Conservation (phyloP, 1,140 invertebrate species). For the Hetaerina americana region DNA sequence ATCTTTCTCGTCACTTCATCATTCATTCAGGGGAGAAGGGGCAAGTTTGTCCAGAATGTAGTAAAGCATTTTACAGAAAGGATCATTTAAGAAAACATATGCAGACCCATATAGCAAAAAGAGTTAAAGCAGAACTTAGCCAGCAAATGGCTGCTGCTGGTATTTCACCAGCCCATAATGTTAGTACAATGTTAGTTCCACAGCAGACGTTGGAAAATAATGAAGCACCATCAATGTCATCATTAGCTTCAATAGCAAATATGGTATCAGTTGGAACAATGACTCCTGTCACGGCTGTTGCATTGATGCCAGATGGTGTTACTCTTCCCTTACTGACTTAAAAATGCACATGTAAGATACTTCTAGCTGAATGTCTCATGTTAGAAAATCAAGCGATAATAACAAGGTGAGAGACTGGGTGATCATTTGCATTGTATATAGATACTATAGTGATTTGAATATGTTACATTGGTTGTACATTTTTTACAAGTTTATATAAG, state of each 20-base stretch:
- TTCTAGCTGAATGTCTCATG: too few species aligned
- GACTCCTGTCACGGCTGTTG: constrained; percentile 9
- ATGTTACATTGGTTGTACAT: too few species aligned
- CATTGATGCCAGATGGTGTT: constrained; percentile 11
- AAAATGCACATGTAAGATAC: too few species aligned
- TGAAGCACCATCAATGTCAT: not conserved
- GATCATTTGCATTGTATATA: too few species aligned
- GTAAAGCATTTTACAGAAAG: constrained; percentile 62
- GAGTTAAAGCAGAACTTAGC: constrained; percentile 64
- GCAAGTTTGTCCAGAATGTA: constrained; percentile 72
- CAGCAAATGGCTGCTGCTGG: not conserved
- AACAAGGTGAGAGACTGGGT: too few species aligned
- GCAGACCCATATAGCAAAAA: constrained; percentile 62
- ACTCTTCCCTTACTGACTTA: constrained; percentile 10
- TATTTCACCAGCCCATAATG: not conserved
- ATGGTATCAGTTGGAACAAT: constrained; percentile 6
- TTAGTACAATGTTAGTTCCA: not conserved
- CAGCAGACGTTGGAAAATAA: not conserved
- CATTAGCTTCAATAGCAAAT: not conserved
- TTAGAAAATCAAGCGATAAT: too few species aligned
- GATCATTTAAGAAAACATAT: constrained; percentile 68
- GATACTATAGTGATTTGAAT: too few species aligned
- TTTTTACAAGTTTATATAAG: too few species aligned
- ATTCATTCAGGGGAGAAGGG: constrained; percentile 76
- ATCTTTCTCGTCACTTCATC: constrained; percentile 67